A percentile compares a stretch with the other conserved stretches of the same genome.
Evolutionary conservation across 2,888 invertebrate genomes (phyloP).

Genomic region (Leptarthrus brevirostris): DNA sequence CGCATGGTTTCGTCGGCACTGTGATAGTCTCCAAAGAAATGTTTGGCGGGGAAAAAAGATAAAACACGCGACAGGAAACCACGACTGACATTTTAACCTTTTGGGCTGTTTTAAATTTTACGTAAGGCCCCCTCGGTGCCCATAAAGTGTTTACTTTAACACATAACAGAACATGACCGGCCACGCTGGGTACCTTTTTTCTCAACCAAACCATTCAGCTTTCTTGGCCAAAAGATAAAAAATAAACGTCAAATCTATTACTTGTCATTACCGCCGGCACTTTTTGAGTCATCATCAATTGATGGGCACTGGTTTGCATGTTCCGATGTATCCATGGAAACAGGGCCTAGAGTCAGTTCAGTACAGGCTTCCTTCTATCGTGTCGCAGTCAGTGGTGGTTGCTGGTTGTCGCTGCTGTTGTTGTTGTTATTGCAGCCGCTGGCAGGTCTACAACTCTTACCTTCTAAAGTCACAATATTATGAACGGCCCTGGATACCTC

Average conservation of each 20-base stretch:
- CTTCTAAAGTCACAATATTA: constrained; percentile 49
- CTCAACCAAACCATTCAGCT: background rate
- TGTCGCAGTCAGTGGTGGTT: constrained; percentile 29
- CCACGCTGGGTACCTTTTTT: background rate
- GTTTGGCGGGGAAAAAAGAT: constrained; percentile 14
- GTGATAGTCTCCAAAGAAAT: constrained; percentile 33
- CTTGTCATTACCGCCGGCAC: constrained; percentile 53
- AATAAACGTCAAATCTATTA: constrained; percentile 49
- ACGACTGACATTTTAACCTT: constrained; percentile 50
- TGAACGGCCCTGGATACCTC: constrained; percentile 44
- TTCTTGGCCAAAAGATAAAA: constrained; percentile 17
- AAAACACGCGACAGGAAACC: constrained; percentile 52
- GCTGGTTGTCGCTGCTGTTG: constrained; percentile 35
- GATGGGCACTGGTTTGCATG: constrained; percentile 44
- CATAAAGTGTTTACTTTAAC: constrained; percentile 50
- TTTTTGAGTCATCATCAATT: constrained; percentile 49
- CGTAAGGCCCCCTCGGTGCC: constrained; percentile 33
- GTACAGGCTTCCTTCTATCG: background rate
- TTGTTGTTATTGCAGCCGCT: constrained; percentile 17
- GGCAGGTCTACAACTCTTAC: constrained; percentile 36
- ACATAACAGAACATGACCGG: constrained; percentile 1
- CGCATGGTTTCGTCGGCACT: constrained; percentile 24
- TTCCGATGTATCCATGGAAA: background rate
- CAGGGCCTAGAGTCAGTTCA: background rate
- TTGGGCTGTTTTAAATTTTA: constrained; percentile 43